Conservation (phyloP, 2,797 vertebrate species). For the Scolopax rusticola region DNA sequence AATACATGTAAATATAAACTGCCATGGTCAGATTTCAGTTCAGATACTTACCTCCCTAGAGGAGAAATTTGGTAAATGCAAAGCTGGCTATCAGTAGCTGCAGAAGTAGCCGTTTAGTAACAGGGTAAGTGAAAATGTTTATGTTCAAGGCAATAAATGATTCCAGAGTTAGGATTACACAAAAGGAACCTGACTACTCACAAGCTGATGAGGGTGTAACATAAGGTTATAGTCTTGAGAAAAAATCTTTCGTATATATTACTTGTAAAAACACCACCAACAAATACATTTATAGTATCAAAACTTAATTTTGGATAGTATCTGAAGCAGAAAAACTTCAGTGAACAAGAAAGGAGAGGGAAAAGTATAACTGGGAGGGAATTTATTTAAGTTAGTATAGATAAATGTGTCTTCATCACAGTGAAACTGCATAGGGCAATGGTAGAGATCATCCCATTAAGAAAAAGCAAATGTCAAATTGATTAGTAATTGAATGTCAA, state of each 20-base stretch:
- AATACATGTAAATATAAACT: not conserved
- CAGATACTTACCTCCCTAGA: not conserved
- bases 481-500: not conserved
- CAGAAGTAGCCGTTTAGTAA: not conserved
- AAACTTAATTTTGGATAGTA: not conserved
- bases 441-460: not conserved
- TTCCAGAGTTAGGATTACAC: not conserved
- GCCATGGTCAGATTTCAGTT: not conserved
- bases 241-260: not conserved
- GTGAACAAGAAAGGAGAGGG: not conserved
- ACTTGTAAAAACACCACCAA: not conserved
- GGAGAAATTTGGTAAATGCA: not conserved
- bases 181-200: not conserved
- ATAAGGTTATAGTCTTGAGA: not conserved
- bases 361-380: not conserved
- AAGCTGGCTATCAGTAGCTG: not conserved
- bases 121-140: not conserved
- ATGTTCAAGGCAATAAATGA: not conserved
- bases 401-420: not conserved
- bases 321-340: not conserved
- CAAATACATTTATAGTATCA: not conserved
- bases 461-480: not conserved
- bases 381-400: not conserved
- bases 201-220: not conserved
- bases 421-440: not conserved